Base-by-base conservation (phyloP, 30 jellyfish, hydroid and myxozoan genomes). In the Haliclystus octoradiatus region DNA sequence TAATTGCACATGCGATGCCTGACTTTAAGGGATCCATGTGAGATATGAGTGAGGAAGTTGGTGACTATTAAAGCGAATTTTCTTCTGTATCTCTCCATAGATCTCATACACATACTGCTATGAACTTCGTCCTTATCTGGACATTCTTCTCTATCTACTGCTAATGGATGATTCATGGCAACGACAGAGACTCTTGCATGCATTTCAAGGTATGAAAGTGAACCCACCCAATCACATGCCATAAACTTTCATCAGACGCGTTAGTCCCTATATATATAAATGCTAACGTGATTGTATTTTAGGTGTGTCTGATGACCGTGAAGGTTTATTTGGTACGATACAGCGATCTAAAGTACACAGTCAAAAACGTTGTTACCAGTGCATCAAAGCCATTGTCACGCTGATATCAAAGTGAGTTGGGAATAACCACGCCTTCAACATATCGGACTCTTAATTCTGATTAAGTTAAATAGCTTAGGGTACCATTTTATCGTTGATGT, bases 301-400 rank as follows among this genome's bases (percentile, higher is more conserved):
- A 88, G 97, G 97, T 40, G 97, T 88, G 28, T 88, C 97, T 32
- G 97, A 88, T 67, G 97, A 88, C 62, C 83, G 97, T 1, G 97
- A 88, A 57, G 97, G 97, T 1, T 77, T 88, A 5, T 88, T 88
- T 66, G 97, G 75, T 71, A 88, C 97, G 2, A 88, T 88, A 1
- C 94, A 88, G 64, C 85, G 97, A 3, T 88, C 97, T 12, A 88
- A 80, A 66, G 86, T 94, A 0, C 97, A 88, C 88, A 88, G 97
- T 52, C 97, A 88, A 62, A 88, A 88, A 53, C 46, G 97, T 46
- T 94, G 97, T 22, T 88, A 88, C 74, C 97, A 88, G 68, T 88
- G 97, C 66, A 88, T 88, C 63, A 88, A 88, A 64, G 94, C 95
- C 33, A 74, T 88, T 57, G 97, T 88, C 1, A 94, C 76, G 77